Conservation (phyloP, 2,888 invertebrate species). For the Lochmaea capreae region DNA sequence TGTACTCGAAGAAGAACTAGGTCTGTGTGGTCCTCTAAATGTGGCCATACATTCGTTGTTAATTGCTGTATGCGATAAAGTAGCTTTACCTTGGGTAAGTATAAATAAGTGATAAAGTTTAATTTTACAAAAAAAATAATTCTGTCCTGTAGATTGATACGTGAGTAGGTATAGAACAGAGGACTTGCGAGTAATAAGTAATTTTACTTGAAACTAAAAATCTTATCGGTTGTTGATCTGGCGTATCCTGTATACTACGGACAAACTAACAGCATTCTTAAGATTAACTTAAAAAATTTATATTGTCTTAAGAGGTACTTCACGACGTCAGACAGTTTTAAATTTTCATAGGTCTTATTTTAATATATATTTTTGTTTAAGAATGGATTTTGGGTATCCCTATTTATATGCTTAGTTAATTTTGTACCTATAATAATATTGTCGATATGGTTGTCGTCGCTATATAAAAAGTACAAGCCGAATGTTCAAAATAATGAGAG, state of each 20-base stretch:
- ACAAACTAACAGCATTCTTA: too few relatives aligned
- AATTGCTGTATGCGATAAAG: slow-evolving; percentile 81
- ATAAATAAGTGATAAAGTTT: neutral
- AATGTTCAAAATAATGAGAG: slow-evolving; percentile 83
- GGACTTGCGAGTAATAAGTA: too few relatives aligned
- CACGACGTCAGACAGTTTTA: too few relatives aligned
- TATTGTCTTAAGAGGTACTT: too few relatives aligned
- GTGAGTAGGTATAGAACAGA: too few relatives aligned
- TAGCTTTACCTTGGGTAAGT: slow-evolving; percentile 88
- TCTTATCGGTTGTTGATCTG: too few relatives aligned
- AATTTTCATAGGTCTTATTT: neutral
- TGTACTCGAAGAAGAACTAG: slow-evolving; percentile 74
- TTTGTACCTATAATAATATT: slow-evolving; percentile 85
- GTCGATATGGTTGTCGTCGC: slow-evolving; percentile 81
- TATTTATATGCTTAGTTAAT: slow-evolving; percentile 84
- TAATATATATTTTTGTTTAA: slow-evolving; percentile 61
- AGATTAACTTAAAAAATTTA: too few relatives aligned
- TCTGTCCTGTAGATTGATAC: too few relatives aligned
- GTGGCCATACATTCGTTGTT: slow-evolving; percentile 82
- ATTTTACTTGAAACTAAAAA: too few relatives aligned
- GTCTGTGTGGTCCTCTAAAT: slow-evolving; percentile 85
- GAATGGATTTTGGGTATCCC: slow-evolving; percentile 95
- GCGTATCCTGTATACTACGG: too few relatives aligned
- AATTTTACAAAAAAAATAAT: neutral
- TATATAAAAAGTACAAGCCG: slow-evolving; percentile 89